These are phyloP conservation scores for Amphimallon solstitiale DNA, from an alignment of 2,888 invertebrate species.

Conservation along the genomic window DNA sequence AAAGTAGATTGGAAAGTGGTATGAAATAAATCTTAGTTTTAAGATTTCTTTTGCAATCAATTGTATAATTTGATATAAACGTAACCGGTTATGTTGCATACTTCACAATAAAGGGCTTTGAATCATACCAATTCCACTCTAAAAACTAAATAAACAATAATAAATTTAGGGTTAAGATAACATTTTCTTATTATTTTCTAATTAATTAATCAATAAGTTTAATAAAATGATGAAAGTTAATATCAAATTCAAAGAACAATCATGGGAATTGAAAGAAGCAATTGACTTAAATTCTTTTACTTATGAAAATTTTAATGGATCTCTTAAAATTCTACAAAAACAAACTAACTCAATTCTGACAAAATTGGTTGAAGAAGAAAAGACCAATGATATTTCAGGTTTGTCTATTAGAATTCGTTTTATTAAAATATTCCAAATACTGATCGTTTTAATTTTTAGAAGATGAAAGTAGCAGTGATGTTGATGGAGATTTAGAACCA, in stretches of 20 bases:
- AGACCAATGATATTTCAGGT: slow-evolving; percentile 18
- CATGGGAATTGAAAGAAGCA: slow-evolving; percentile 10
- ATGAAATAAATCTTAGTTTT: too few relatives aligned
- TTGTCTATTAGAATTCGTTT: not conserved
- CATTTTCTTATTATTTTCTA: too few relatives aligned
- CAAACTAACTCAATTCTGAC: slow-evolving; percentile 31
- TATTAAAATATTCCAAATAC: not conserved
- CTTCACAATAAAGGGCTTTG: too few relatives aligned
- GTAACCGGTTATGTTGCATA: too few relatives aligned
- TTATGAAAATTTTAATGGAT: slow-evolving; percentile 1
- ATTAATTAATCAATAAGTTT: not conserved
- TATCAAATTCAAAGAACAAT: slow-evolving; percentile 14
- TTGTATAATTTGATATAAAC: too few relatives aligned
- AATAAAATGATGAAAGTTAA: slow-evolving; percentile 34
- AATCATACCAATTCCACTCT: too few relatives aligned
- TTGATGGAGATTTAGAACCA: slow-evolving; percentile 17
- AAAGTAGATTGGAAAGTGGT: too few relatives aligned
- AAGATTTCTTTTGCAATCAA: too few relatives aligned
- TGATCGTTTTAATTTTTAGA: slow-evolving; percentile 14
- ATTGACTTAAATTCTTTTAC: not conserved
- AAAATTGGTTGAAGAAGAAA: slow-evolving; percentile 26
- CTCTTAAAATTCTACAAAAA: slow-evolving; percentile 22
- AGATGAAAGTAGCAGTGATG: slow-evolving; percentile 23
- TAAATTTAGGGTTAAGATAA: too few relatives aligned
- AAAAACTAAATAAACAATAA: too few relatives aligned